Percentiles rank a stretch among this genome's conserved stretches.
Evolutionary conservation across 2,888 invertebrate genomes (phyloP).

Genomic region (Brachyptera risi): DNA sequence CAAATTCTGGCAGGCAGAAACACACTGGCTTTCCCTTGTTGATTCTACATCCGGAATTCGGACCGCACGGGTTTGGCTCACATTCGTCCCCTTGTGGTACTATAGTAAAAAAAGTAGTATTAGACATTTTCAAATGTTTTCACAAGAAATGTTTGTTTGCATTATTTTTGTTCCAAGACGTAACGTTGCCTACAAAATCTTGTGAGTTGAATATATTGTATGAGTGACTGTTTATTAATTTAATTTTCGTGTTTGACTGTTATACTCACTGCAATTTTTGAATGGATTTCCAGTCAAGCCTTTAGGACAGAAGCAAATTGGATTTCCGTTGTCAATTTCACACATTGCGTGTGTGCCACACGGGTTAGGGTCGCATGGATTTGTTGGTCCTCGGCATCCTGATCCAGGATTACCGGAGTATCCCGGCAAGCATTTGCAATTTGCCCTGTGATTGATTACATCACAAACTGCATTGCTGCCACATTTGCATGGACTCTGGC

Average conservation of each 20-base stretch:
- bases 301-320: constrained; percentile 85
- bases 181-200: not conserved
- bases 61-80: constrained; percentile 76
- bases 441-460: constrained; percentile 70
- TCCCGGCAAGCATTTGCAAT: constrained; percentile 78
- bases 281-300: constrained; percentile 89
- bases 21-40: constrained; percentile 73
- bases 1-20: constrained; percentile 83
- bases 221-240: not conserved
- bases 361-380: constrained; percentile 81
- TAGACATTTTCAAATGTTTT: constrained; percentile 21
- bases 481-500: constrained; percentile 72
- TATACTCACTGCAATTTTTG: constrained; percentile 78
- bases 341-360: constrained; percentile 83
- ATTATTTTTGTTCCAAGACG: constrained; percentile 2
- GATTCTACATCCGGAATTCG: constrained; percentile 75
- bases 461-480: constrained; percentile 78
- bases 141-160: constrained; percentile 2
- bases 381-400: constrained; percentile 65
- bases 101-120: constrained; percentile 45
- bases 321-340: constrained; percentile 78
- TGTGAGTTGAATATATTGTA: not conserved
- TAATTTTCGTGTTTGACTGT: not conserved
- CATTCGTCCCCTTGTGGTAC: constrained; percentile 87
- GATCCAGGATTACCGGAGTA: constrained; percentile 72